Evolutionary conservation across 2,888 invertebrate species (phyloP).

Genomic region (Thera britannica): DNA sequence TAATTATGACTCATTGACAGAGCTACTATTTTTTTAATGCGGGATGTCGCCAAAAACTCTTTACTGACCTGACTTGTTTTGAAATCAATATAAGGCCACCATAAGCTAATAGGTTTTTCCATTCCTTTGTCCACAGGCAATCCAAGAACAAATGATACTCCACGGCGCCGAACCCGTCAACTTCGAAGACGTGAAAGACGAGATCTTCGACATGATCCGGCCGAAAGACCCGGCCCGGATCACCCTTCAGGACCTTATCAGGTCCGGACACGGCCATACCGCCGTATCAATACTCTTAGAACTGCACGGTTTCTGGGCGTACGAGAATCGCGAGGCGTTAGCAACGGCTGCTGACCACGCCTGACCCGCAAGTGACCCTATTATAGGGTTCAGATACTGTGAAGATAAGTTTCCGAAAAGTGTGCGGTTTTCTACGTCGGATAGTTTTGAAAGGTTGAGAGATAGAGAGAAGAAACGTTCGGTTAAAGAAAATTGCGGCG

Average conservation of each 20-base stretch:
- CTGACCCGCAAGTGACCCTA: constrained; percentile 24
- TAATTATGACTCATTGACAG: too few relatives aligned
- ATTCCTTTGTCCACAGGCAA: constrained; percentile 84
- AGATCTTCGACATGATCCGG: constrained; percentile 99
- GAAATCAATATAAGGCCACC: too few relatives aligned
- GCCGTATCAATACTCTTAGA: constrained; percentile 97
- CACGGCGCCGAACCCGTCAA: constrained; percentile 95
- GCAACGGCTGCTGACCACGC: constrained; percentile 88
- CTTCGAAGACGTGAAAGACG: constrained; percentile 98
- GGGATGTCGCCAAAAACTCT: too few relatives aligned
- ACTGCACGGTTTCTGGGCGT: constrained; percentile 98
- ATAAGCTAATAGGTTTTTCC: too few relatives aligned
- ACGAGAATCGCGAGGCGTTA: constrained; percentile 95
- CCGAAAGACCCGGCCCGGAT: constrained; percentile 93
- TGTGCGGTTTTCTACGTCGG: constrained; percentile 6
- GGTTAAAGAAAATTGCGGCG: neutral
- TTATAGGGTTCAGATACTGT: constrained; percentile 5
- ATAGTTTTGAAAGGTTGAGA: neutral
- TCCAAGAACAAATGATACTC: constrained; percentile 94
- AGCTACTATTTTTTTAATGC: too few relatives aligned
- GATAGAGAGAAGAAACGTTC: neutral
- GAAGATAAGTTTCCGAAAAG: constrained; percentile 17
- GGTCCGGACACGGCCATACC: constrained; percentile 96
- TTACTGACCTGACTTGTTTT: too few relatives aligned
- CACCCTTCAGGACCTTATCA: constrained; percentile 92